A percentile compares a stretch with the other conserved stretches of the same genome.
Conservation (phyloP, 2,797 vertebrate genomes). For the Diplodus puntazzo region DNA sequence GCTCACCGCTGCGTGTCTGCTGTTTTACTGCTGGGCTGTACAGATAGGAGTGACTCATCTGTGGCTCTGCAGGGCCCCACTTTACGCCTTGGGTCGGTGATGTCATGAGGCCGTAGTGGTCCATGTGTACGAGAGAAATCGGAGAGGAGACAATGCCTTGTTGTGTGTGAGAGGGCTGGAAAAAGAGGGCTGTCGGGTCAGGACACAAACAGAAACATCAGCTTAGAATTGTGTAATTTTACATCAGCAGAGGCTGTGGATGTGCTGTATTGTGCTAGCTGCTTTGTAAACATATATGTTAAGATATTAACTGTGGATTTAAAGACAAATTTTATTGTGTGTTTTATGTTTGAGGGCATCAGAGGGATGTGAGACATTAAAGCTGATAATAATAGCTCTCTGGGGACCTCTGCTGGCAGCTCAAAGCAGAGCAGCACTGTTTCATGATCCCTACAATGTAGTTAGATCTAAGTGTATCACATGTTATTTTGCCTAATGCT, state of each 20-base stretch:
- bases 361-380: neutral
- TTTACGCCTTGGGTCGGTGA: slow-evolving; percentile 62
- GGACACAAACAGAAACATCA: neutral
- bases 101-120: slow-evolving; percentile 62
- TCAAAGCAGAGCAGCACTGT: slow-evolving; percentile 16
- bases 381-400: slow-evolving; percentile 40
- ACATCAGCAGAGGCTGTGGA: neutral
- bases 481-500: neutral
- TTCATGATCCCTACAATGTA: neutral
- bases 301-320: neutral
- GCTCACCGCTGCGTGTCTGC: slow-evolving; percentile 47
- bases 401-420: slow-evolving; percentile 70
- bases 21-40: slow-evolving; percentile 54
- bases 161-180: neutral
- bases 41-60: slow-evolving; percentile 69
- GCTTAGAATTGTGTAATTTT: neutral
- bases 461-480: neutral
- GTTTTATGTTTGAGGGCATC: neutral
- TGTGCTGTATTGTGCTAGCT: neutral
- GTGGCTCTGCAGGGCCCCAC: slow-evolving; percentile 51
- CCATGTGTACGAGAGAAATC: slow-evolving; percentile 33
- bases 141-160: slow-evolving; percentile 19
- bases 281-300: neutral
- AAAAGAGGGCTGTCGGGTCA: neutral
- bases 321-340: neutral